phyloP scores from a whole-genome alignment of 2,888 invertebrate species.

The Mantis religiosa region DNA sequence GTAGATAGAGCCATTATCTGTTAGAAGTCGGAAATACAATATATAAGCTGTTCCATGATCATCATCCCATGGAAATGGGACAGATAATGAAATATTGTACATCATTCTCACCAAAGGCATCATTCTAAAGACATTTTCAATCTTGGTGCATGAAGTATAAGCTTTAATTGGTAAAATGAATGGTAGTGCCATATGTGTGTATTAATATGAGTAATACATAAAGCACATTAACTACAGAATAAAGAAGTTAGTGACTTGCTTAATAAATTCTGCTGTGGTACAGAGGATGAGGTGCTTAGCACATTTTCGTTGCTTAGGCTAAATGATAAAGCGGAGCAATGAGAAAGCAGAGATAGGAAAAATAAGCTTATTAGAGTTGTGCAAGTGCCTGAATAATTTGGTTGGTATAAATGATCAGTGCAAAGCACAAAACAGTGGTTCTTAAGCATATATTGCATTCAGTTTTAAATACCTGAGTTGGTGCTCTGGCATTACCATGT shows the following conservation, averaged over 20 bases:
- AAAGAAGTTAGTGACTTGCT: not conserved
- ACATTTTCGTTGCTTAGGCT: too few species aligned
- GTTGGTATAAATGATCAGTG: not conserved
- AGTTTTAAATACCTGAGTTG: not conserved
- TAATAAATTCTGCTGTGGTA: too few species aligned
- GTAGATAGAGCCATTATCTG: conserved; percentile 50
- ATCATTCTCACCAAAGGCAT: not conserved
- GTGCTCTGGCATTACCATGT: not conserved
- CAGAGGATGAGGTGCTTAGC: too few species aligned
- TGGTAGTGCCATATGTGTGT: not conserved
- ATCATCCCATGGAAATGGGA: not conserved
- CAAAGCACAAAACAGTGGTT: not conserved
- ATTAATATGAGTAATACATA: not conserved
- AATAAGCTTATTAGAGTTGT: not conserved
- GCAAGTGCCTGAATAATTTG: not conserved
- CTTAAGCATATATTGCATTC: not conserved
- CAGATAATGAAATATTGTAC: not conserved
- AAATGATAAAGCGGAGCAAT: too few species aligned
- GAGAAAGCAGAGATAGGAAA: too few species aligned
- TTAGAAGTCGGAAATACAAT: conserved; percentile 37
- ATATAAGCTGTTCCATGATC: not conserved
- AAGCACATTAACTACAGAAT: not conserved
- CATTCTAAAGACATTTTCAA: not conserved
- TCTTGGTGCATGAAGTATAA: not conserved
- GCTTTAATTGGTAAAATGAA: not conserved